Conservation (phyloP, 2,888 invertebrate species). For the Drosophila gaucha region DNA sequence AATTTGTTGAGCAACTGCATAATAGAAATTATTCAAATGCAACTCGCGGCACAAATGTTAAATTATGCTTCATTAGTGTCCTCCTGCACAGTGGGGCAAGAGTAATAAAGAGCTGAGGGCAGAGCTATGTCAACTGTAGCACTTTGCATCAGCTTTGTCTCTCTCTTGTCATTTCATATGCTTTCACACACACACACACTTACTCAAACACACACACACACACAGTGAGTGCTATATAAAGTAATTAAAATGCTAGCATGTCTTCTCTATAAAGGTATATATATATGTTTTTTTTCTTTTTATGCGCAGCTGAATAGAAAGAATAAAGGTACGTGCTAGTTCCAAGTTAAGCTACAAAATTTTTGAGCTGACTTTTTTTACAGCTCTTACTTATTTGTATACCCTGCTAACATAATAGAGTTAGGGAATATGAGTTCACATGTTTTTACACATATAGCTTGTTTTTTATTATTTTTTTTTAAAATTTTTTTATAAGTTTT, state of each 20-base stretch:
- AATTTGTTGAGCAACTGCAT: slow-evolving; percentile 46
- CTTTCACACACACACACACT: slow-evolving; percentile 50
- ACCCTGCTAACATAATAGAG: slow-evolving; percentile 1
- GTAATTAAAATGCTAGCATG: slow-evolving; percentile 75
- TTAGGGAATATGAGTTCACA: background rate
- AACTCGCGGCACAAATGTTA: slow-evolving; percentile 58
- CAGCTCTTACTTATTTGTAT: slow-evolving; percentile 10
- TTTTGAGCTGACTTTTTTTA: slow-evolving; percentile 58
- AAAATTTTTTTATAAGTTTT: background rate
- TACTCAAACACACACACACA: slow-evolving; percentile 20
- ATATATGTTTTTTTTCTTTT: slow-evolving; percentile 24
- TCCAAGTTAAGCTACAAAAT: slow-evolving; percentile 62
- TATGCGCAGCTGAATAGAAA: slow-evolving; percentile 62
- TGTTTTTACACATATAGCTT: background rate
- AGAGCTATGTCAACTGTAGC: slow-evolving; percentile 49
- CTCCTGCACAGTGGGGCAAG: slow-evolving; percentile 23
- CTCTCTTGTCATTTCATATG: slow-evolving; percentile 57
- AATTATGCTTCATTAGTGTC: slow-evolving; percentile 79
- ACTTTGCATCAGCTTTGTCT: slow-evolving; percentile 46
- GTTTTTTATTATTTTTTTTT: too few relatives aligned
- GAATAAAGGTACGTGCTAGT: slow-evolving; percentile 54
- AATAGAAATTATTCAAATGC: slow-evolving; percentile 63
- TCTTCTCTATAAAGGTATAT: slow-evolving; percentile 35
- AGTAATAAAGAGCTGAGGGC: slow-evolving; percentile 3
- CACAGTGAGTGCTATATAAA: slow-evolving; percentile 60